Evolutionary conservation across 35 echinoderm and acorn worm species (phyloP), one percentile per base, ranked within the genome.

Genomic region (Patiria miniata): DNA sequence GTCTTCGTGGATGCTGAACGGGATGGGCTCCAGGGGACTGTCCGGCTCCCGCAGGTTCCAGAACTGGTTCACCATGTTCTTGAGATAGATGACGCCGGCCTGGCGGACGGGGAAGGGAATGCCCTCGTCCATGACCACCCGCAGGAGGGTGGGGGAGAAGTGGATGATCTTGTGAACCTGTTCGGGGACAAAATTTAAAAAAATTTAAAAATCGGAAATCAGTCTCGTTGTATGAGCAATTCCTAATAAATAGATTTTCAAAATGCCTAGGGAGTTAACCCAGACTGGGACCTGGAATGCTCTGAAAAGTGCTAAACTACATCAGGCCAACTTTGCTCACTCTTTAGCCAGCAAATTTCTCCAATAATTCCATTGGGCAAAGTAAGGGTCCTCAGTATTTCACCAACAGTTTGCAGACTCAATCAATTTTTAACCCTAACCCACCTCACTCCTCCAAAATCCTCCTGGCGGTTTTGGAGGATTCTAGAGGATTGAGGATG

Each of bases 31-130:
- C 36, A 85, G 56, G 7, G 86, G 86, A 7, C 44, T 86, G 40
- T 98, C 92, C 1, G 85, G 68, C 36, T 98, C 95, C 51, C 92
- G 78, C 39, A 91, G 88, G 23, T 91, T 85, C 95, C 95, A 98
- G 77, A 91, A 98, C 77, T 98, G 95, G 18, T 84, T 91, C 0
- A 98, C 89, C 95, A 98, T 98, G 78, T 98, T 98, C 89, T 98
- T 98, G 33, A 98, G 83, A 78, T 98, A 98, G 80, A 98, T 98
- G 39, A 98, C 95, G 29, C 95, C 95, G 2, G 95, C 95, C 77
- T 98, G 95, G 12, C 95, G 91, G 57, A 94, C 92, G 18, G 92
- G 89, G 54, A 98, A 91, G 15, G 86, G 92, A 47, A 83, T 59
- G 8, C 59, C 69, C 36, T 91, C 92, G 0, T 91, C 86, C 95